Percentiles rank a stretch among this genome's conserved stretches.
phyloP scores from a whole-genome alignment of 1,140 invertebrate species.

The Orchesella cincta region DNA sequence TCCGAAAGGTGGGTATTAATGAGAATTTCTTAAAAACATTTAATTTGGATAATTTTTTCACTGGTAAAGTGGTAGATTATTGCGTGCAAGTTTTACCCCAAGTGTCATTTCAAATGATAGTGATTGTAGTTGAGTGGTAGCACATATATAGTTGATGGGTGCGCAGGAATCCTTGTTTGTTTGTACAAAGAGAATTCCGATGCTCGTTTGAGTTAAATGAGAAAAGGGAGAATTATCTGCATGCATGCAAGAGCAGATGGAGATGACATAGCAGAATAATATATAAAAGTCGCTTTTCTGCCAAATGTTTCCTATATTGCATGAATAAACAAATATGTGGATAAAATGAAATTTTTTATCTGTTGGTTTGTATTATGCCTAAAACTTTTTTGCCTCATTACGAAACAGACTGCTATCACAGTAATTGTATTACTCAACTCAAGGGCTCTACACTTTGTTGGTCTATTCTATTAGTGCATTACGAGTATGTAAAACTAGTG shows the following conservation, averaged over 20 bases:
- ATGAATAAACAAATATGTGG: background rate
- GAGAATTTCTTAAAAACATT: background rate
- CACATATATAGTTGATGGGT: too few species aligned
- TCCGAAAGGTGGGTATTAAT: conserved; percentile 6
- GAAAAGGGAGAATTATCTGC: background rate
- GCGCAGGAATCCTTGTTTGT: background rate
- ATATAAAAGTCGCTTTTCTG: too few species aligned
- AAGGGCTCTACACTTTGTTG: background rate
- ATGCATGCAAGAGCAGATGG: background rate
- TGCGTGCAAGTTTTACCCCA: background rate
- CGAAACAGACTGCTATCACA: background rate
- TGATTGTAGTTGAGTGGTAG: too few species aligned
- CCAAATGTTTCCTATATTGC: background rate
- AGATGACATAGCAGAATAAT: background rate
- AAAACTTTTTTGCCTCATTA: background rate
- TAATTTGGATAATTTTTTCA: conserved; percentile 24
- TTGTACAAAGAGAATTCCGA: background rate
- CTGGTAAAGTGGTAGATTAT: background rate
- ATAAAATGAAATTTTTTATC: background rate
- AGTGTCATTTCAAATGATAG: background rate
- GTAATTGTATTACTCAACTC: too few species aligned
- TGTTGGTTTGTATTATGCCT: background rate
- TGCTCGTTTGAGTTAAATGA: background rate
- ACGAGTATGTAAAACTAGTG: background rate
- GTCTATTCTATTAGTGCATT: background rate